Evolutionary conservation across 2,888 invertebrate species (phyloP).

Genomic region (Cetonia aurata): DNA sequence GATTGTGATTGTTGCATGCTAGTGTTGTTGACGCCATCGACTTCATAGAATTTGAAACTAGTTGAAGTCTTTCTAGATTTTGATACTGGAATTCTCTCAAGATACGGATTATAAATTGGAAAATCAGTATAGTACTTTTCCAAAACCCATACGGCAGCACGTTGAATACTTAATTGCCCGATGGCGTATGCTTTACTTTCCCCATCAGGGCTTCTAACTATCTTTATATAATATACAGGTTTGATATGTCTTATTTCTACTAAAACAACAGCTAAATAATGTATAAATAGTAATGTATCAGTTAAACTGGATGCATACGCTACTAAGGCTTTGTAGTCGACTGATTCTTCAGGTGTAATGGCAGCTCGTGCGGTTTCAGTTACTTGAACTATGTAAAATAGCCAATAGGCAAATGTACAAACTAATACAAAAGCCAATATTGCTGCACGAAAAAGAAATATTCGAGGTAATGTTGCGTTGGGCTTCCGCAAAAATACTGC

Average conservation of each 20-base stretch:
- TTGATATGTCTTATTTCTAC: conserved; percentile 94
- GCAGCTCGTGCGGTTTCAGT: conserved; percentile 85
- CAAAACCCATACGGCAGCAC: conserved; percentile 94
- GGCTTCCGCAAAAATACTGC: conserved; percentile 90
- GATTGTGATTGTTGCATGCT: conserved; percentile 78
- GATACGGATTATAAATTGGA: conserved; percentile 95
- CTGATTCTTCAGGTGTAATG: conserved; percentile 82
- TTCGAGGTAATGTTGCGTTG: conserved; percentile 89
- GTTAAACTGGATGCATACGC: conserved; percentile 93
- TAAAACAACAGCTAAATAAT: conserved; percentile 92
- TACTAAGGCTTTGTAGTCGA: conserved; percentile 90
- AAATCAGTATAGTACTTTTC: conserved; percentile 97
- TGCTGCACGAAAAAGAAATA: conserved; percentile 90
- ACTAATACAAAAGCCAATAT: conserved; percentile 90
- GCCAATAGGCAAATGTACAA: conserved; percentile 96
- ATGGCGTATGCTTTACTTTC: conserved; percentile 89
- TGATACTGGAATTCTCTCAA: conserved; percentile 90
- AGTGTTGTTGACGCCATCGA: conserved; percentile 81
- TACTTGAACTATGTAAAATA: conserved; percentile 95
- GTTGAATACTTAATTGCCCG: conserved; percentile 92
- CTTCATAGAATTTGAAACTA: conserved; percentile 97
- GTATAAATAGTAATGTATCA: conserved; percentile 94
- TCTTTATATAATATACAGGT: conserved; percentile 88
- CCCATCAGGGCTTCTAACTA: conserved; percentile 97
- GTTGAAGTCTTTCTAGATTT: conserved; percentile 83